These are phyloP conservation scores for Sarcophaga caerulescens DNA, from an alignment of 2,888 invertebrate species.

Conservation along the genomic window DNA sequence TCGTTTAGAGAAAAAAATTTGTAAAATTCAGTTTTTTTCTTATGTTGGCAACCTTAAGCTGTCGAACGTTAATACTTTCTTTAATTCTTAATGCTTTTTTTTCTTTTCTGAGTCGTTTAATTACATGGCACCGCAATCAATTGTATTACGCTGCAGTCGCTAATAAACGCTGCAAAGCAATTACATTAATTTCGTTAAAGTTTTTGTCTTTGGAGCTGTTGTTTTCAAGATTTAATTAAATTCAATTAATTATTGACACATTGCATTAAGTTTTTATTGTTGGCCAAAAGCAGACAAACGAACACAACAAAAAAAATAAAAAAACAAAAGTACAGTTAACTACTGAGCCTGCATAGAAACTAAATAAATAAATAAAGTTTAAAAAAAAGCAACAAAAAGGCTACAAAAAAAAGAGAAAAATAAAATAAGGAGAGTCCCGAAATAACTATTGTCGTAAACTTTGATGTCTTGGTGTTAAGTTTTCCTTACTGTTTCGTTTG, in stretches of 20 bases:
- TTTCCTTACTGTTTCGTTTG: constrained; percentile 36
- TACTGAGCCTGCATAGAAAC: not conserved
- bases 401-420: not conserved
- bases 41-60: too few species aligned
- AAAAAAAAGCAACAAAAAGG: not conserved
- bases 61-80: too few species aligned
- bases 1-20: too few species aligned
- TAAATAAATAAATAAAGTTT: not conserved
- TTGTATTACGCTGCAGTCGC: not conserved
- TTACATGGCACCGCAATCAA: too few species aligned
- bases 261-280: constrained; percentile 74
- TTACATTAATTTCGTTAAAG: not conserved
- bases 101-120: too few species aligned
- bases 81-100: not conserved
- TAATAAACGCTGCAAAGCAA: not conserved
- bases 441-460: constrained; percentile 41
- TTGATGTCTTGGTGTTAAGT: constrained; percentile 56
- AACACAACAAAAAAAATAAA: too few species aligned
- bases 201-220: constrained; percentile 1
- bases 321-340: too few species aligned
- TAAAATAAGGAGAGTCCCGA: constrained; percentile 44
- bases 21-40: too few species aligned
- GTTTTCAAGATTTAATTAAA: constrained; percentile 75
- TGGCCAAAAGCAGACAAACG: constrained; percentile 52
- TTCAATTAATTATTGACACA: constrained; percentile 81